phyloP scores from a whole-genome alignment of 2,888 invertebrate genomes.

The Nemotelus pantherinus region DNA sequence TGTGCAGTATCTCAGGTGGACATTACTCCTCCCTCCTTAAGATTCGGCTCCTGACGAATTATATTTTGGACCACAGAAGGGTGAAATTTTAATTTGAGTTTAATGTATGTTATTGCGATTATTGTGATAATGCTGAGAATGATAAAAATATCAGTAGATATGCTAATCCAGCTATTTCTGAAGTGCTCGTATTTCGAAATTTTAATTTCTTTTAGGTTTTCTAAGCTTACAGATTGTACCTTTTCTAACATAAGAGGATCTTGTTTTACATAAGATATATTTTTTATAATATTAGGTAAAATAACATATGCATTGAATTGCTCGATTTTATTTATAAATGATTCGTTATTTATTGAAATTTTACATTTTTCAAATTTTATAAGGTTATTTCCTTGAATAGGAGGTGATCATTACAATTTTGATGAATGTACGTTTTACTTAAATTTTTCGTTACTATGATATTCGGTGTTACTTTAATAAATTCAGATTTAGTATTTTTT shows the following conservation, averaged over 20 bases:
- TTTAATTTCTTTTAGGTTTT: not conserved
- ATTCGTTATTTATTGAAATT: not conserved
- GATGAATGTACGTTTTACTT: not conserved
- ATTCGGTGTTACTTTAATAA: not conserved
- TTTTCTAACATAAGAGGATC: not conserved
- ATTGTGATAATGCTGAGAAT: not conserved
- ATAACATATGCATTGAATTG: not conserved
- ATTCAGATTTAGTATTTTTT: not conserved
- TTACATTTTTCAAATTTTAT: not conserved
- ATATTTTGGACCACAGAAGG: too few relatives aligned
- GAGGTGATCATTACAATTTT: not conserved
- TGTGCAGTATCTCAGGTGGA: too few relatives aligned
- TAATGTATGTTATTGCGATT: too few relatives aligned
- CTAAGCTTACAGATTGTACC: not conserved
- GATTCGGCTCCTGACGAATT: too few relatives aligned
- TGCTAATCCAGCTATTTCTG: not conserved
- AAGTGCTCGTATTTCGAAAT: not conserved
- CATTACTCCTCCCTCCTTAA: too few relatives aligned
- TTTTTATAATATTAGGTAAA: not conserved
- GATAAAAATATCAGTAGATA: not conserved
- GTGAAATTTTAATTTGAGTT: too few relatives aligned
- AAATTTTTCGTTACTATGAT: not conserved
- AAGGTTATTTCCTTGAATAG: not conserved
- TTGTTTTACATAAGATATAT: not conserved
- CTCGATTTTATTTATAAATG: not conserved